phyloP scores from a whole-genome alignment of 92 coral and sea anemone species.

The Diadumene lineata region DNA sequence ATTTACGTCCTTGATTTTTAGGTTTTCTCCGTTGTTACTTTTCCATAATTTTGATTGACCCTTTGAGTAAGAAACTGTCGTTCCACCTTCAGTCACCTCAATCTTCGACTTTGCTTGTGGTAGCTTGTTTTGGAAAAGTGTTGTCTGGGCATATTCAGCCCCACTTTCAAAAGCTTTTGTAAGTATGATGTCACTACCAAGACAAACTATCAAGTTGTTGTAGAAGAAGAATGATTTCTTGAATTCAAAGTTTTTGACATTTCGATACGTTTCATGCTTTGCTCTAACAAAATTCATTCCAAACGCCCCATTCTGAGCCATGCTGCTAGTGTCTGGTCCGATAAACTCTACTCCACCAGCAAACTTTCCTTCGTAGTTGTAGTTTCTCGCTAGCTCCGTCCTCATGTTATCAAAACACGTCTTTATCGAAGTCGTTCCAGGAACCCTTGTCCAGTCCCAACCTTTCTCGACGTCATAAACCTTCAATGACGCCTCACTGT shows the following conservation, averaged over 20 bases:
- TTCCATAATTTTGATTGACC: neutral
- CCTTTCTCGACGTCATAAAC: constrained; percentile 60
- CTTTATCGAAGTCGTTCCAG: constrained; percentile 73
- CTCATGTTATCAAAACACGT: constrained; percentile 19
- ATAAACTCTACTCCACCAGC: constrained; percentile 72
- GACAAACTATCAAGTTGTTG: constrained; percentile 58
- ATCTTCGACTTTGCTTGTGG: neutral
- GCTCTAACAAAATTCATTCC: constrained; percentile 77
- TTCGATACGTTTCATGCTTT: constrained; percentile 37
- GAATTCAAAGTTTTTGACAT: constrained; percentile 18
- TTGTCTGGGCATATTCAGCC: constrained; percentile 43
- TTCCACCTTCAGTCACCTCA: neutral
- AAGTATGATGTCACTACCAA: constrained; percentile 60
- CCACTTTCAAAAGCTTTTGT: neutral
- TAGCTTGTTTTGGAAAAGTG: constrained; percentile 74
- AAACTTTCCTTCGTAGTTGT: constrained; percentile 37
- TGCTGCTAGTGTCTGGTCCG: constrained; percentile 28
- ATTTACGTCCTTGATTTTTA: neutral
- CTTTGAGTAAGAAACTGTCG: neutral
- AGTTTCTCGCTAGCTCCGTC: constrained; percentile 32
- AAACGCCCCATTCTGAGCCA: constrained; percentile 58
- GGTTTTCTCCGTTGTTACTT: neutral
- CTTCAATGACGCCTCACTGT: constrained; percentile 45
- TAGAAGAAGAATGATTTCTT: constrained; percentile 77
- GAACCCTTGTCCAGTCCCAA: constrained; percentile 85